These are phyloP conservation scores for Falco concolor DNA, from an alignment of 2,797 vertebrate genomes.

Conservation along the genomic window DNA sequence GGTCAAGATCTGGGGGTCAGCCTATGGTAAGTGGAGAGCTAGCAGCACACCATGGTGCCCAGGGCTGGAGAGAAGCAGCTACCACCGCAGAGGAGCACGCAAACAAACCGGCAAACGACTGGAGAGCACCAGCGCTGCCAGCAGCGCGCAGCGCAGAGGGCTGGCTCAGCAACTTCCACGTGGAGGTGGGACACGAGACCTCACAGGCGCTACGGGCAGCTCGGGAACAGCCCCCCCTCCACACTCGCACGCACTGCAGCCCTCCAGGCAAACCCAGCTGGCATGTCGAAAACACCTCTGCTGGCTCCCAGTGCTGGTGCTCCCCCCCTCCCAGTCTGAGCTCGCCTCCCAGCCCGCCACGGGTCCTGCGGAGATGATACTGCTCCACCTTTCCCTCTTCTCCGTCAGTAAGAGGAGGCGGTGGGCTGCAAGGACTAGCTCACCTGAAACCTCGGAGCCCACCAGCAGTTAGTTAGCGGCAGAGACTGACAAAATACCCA, in stretches of 20 bases:
- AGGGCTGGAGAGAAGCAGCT: neutral
- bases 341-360: neutral
- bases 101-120: neutral
- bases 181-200: neutral
- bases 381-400: neutral
- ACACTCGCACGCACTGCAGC: neutral
- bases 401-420: neutral
- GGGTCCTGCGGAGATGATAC: too few species aligned
- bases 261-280: neutral
- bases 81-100: neutral
- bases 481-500: neutral
- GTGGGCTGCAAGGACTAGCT: neutral
- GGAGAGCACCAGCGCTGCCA: neutral
- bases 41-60: neutral
- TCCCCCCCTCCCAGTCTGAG: neutral
- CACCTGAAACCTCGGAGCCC: neutral
- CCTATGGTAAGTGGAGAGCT: fast-evolving
- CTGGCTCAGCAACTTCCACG: neutral
- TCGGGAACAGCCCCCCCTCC: neutral
- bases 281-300: neutral
- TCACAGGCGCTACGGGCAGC: neutral
- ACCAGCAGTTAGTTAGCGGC: neutral
- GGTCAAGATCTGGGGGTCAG: neutral
- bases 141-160: neutral
- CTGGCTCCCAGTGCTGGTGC: neutral